Evolutionary conservation across 2,888 invertebrate genomes (phyloP), one percentile per base, ranked within the genome.

Genomic region (Epirrhoe tristata): DNA sequence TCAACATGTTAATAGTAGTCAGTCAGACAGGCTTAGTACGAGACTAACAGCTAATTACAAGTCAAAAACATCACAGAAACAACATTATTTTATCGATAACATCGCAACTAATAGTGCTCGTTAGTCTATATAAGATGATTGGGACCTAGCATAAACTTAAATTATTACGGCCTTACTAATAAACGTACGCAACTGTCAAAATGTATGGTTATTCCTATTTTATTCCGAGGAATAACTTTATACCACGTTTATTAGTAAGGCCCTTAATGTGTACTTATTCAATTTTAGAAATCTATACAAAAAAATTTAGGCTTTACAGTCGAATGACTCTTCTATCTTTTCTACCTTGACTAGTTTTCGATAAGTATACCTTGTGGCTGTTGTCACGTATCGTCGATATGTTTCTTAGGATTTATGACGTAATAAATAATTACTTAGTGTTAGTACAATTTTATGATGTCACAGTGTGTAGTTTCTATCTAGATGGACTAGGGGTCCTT

Each of bases 1-100:
- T 84, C 85, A 81, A 80, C 77, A 83, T 83, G 79, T 77, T 81
- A 85, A 83, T 85, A 71, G 65, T 73, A 77, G 76, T 75, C 75
- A 77, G 76, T 75, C 75, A 73, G 76, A 75, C 77, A 73, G 72
- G 78, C 69, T 66, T 70, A 67, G 73, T 71, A 55, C 67, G 74
- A 72, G 75, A 78, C 80, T 77, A 76, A 75, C 73, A 75, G 51
- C 32, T 63, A 58, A 56, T 82, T 76, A 77, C 76, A 74, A 75
- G 31, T 53, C 50, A 31, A 58, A 55, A 59, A 58, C 62, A 62
- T 43, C 16, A 34, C 60, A 32, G 54, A 39, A 58, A 62, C 60
- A 59, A 39, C 12, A 52, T 51, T 34, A n/a, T 56, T 55, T 54
- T 57, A 46, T 63, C 55, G 36, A 17, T 36, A 32, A 24, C 32